Conservation (phyloP, 2,113 vertebrate genomes). For the Pituophis catenifer region DNA sequence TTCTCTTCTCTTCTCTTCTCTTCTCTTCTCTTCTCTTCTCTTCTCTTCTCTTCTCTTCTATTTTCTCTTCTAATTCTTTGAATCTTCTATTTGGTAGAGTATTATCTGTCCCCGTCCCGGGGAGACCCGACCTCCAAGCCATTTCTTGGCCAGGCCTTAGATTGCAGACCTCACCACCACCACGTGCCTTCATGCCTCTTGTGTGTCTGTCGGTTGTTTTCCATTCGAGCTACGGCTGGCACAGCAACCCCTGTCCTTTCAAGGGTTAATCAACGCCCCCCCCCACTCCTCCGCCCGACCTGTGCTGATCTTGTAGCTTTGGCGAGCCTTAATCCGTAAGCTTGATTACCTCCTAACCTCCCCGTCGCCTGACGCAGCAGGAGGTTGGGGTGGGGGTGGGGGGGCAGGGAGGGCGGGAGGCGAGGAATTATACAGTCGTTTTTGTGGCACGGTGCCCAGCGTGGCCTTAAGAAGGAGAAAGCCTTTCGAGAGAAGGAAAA, state of each 20-base stretch:
- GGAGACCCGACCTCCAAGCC: background rate
- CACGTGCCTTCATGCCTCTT: no score
- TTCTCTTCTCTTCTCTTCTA: no score
- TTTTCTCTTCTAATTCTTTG: background rate
- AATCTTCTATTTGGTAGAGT: background rate
- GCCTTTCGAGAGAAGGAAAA: slow-evolving; percentile 74
- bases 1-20: no score
- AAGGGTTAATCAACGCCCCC: slow-evolving; percentile 76
- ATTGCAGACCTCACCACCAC: no score
- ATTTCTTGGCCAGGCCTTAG: background rate
- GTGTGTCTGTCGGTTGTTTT: background rate
- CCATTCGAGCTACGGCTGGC: background rate
- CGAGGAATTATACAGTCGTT: slow-evolving; percentile 68
- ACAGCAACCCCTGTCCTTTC: slow-evolving; percentile 39
- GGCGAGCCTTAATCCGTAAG: slow-evolving; percentile 80
- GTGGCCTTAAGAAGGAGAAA: slow-evolving; percentile 73
- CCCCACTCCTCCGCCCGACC: slow-evolving; percentile 43
- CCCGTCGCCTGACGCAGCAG: slow-evolving; percentile 65
- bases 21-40: no score
- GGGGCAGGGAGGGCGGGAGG: slow-evolving; percentile 28
- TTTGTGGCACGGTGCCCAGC: slow-evolving; percentile 79
- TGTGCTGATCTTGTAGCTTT: slow-evolving; percentile 79
- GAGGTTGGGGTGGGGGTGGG: background rate
- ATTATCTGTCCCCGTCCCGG: no score
- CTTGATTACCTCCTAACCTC: slow-evolving; percentile 81